Percentiles rank a stretch among this genome's conserved stretches.
phyloP scores from a whole-genome alignment of 2,888 invertebrate genomes.

The Ashinkailepas kermadecensis region DNA sequence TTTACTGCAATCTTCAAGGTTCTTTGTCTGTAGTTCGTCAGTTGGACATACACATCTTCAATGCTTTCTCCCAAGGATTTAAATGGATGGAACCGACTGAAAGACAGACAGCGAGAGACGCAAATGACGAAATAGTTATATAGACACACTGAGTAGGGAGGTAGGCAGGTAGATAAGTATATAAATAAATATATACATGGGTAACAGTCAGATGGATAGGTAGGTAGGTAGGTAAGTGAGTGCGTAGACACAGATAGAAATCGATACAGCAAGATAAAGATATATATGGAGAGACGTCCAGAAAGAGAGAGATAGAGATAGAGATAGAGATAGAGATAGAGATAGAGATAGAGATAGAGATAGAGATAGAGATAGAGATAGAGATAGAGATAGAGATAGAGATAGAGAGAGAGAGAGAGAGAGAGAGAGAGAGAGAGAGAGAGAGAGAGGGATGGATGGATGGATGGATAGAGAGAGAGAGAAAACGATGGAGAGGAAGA shows the following conservation, averaged over 20 bases:
- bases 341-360: neutral
- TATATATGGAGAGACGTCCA: neutral
- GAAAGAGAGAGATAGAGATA: neutral
- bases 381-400: neutral
- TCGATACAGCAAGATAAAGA: conserved; percentile 1
- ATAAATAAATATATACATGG: too few relatives aligned
- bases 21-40: too few relatives aligned
- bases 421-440: conserved; percentile 1
- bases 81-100: too few relatives aligned
- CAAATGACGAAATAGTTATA: too few relatives aligned
- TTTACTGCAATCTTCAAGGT: too few relatives aligned
- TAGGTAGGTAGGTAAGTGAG: neutral
- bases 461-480: neutral
- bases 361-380: conserved; percentile 16
- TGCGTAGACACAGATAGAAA: conserved; percentile 5
- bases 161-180: too few relatives aligned
- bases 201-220: too few relatives aligned
- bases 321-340: neutral
- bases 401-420: neutral
- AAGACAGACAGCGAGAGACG: neutral
- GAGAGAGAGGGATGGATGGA: neutral
- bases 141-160: too few relatives aligned
- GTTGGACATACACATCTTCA: too few relatives aligned
- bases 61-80: too few relatives aligned
- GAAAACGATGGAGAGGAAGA: conserved; percentile 2